A percentile compares a stretch with the other conserved stretches of the same genome.
Evolutionary conservation across 1,140 invertebrate species (phyloP).

Genomic region (Sinonovacula constricta): DNA sequence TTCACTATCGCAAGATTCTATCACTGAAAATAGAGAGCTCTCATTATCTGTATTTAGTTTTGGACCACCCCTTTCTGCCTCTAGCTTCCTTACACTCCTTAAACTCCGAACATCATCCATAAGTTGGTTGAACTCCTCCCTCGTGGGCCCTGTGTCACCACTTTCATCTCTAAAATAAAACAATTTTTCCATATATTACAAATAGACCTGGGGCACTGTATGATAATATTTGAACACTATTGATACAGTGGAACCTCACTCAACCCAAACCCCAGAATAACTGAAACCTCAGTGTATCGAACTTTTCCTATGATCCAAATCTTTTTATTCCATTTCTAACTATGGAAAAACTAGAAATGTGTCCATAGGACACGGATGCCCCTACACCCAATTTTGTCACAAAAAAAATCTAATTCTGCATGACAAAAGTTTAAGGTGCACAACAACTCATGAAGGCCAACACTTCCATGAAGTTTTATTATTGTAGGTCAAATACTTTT

Average conservation of each 20-base stretch:
- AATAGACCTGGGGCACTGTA: neutral
- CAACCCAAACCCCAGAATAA: no score
- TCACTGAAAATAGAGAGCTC: neutral
- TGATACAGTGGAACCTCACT: no score
- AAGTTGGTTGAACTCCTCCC: neutral
- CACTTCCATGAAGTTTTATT: no score
- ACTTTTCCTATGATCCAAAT: neutral
- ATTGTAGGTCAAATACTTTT: no score
- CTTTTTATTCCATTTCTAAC: neutral
- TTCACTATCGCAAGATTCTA: neutral
- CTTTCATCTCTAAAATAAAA: neutral
- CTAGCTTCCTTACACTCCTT: neutral
- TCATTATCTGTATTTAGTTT: neutral
- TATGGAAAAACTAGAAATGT: neutral
- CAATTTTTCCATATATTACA: neutral
- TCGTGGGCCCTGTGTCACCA: neutral
- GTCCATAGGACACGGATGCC: neutral
- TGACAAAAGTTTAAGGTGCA: neutral
- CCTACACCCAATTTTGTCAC: neutral
- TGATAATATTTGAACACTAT: neutral
- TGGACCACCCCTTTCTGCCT: neutral
- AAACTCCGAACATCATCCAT: neutral
- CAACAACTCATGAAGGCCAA: no score
- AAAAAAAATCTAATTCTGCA: neutral
- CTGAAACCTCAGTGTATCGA: no score